phyloP scores from a whole-genome alignment of 2,113 vertebrate species.

The Rhinogobius similis region DNA sequence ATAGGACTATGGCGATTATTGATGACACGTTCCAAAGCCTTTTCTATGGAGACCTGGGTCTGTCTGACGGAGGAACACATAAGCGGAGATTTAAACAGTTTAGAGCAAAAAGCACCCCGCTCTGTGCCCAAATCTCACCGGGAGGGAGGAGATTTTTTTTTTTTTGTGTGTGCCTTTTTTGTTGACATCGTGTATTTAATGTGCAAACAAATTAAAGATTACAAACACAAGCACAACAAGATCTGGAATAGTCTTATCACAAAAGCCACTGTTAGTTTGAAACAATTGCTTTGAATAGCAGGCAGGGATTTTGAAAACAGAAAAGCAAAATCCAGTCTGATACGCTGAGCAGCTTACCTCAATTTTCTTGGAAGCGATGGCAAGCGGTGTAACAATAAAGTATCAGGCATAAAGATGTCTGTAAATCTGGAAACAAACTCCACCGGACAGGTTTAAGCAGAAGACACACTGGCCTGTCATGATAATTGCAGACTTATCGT shows the following conservation, averaged over 20 bases:
- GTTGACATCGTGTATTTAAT: conserved; percentile 26
- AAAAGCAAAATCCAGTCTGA: conserved; percentile 29
- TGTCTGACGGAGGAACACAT: conserved; percentile 35
- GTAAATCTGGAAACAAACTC: not conserved
- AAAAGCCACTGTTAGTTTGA: conserved; percentile 40
- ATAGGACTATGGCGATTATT: conserved; percentile 62
- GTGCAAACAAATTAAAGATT: conserved; percentile 45
- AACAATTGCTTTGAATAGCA: conserved; percentile 20
- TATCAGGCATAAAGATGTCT: not conserved
- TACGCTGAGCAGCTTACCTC: conserved; percentile 28
- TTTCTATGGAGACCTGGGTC: conserved; percentile 29
- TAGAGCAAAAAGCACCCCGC: conserved; percentile 51
- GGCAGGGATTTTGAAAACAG: conserved; percentile 20
- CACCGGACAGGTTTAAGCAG: not conserved
- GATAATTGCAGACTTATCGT: no score
- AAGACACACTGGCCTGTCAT: no score
- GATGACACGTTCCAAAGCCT: conserved; percentile 55
- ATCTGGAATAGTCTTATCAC: conserved; percentile 29
- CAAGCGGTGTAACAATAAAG: conserved; percentile 23
- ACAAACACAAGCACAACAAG: conserved; percentile 11
- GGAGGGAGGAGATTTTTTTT: conserved; percentile 12
- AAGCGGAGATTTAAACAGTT: conserved; percentile 64
- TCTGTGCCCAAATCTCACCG: conserved; percentile 22
- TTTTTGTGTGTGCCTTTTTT: not conserved
- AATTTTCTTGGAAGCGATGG: conserved; percentile 21